Evolutionary conservation across 2,888 invertebrate species (phyloP).

Genomic region (Polydrusus cervinus): DNA sequence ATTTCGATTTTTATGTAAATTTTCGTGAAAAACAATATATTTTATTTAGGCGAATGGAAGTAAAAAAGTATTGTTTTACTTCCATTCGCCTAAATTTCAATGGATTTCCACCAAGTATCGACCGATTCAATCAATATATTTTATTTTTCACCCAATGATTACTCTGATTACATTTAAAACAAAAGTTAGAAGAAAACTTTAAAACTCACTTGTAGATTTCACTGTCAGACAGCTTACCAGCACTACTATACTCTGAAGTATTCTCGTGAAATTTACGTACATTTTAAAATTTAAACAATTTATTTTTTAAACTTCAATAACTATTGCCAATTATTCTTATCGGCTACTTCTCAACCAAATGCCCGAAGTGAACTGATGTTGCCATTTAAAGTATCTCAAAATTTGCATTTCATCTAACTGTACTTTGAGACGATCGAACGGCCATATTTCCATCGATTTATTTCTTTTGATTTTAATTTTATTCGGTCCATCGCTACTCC

Average conservation of each 20-base stretch:
- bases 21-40: no score
- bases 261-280: neutral
- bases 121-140: no score
- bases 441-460: constrained; percentile 35
- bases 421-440: constrained; percentile 35
- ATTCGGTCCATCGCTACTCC: constrained; percentile 29
- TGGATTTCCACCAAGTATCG: no score
- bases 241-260: constrained; percentile 4
- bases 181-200: no score
- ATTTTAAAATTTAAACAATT: neutral
- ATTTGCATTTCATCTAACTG: constrained; percentile 54
- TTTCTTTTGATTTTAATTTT: constrained; percentile 42
- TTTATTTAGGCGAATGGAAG: no score
- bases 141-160: no score
- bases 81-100: no score
- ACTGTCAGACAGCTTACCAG: constrained; percentile 14
- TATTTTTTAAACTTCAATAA: neutral
- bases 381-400: constrained; percentile 44
- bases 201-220: constrained; percentile 27
- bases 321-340: neutral
- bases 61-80: no score
- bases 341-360: constrained; percentile 22
- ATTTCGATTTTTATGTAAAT: no score
- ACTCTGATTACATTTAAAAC: no score
- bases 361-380: constrained; percentile 36